Evolutionary conservation across 1,140 invertebrate genomes (phyloP).

Genomic region (Mylabris phalerata): DNA sequence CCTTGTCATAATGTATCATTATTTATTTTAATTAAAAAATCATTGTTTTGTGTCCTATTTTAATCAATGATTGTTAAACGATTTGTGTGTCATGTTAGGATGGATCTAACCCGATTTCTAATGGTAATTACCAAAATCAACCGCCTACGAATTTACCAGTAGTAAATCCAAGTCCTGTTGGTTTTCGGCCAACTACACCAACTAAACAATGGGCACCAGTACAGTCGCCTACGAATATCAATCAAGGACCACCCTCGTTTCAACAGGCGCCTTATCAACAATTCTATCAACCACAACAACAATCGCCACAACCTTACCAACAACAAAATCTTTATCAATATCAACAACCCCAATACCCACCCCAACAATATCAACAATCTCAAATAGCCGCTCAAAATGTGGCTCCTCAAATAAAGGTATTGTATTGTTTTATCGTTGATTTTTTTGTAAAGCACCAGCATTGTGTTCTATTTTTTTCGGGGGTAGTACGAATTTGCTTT

Average conservation of each 20-base stretch:
- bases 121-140: constrained; percentile 20
- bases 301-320: constrained; percentile 16
- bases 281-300: constrained; percentile 32
- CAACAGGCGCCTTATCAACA: constrained; percentile 23
- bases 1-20: no score
- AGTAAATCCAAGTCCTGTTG: constrained; percentile 27
- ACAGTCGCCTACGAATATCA: constrained; percentile 21
- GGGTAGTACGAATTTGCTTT: not conserved
- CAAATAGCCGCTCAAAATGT: not conserved
- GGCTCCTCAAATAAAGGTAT: not conserved
- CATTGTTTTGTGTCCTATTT: no score
- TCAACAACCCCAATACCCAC: constrained; percentile 20
- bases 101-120: no score
- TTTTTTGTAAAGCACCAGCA: not conserved
- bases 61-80: no score
- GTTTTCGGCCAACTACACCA: constrained; percentile 25
- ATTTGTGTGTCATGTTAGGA: no score
- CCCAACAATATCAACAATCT: constrained; percentile 12
- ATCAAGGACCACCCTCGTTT: constrained; percentile 13
- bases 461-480: not conserved
- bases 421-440: not conserved
- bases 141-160: constrained; percentile 29
- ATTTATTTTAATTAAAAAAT: no score
- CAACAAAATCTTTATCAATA: not conserved
- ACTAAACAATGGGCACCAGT: constrained; percentile 40